These are phyloP conservation scores for Lasioglossum leucozonium DNA, from an alignment of 2,888 invertebrate genomes.

Conservation along the genomic window DNA sequence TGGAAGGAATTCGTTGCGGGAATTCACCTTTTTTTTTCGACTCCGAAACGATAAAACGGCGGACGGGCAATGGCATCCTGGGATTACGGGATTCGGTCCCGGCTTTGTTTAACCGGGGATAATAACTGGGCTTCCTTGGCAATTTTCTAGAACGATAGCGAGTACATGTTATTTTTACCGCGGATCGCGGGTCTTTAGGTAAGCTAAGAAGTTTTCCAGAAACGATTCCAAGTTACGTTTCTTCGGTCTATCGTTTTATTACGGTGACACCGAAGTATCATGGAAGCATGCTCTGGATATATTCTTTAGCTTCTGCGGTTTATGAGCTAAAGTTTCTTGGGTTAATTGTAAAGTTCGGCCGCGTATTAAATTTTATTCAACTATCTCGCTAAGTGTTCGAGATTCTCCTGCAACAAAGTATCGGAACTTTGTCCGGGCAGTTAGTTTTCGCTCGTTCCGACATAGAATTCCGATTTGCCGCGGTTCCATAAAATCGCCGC, in stretches of 20 bases:
- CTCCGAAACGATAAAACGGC: neutral
- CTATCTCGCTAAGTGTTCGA: neutral
- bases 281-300: neutral
- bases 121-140: neutral
- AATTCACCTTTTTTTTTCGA: neutral
- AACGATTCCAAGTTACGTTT: neutral
- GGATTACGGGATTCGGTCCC: conserved; percentile 2
- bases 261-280: neutral
- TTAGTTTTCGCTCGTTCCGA: neutral
- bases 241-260: neutral
- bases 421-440: neutral
- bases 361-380: neutral
- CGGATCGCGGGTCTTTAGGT: neutral
- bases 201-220: neutral
- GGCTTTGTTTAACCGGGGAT: conserved; percentile 4
- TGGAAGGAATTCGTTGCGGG: conserved; percentile 7
- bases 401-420: neutral
- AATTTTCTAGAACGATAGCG: neutral
- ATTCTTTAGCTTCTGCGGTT: neutral
- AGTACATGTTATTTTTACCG: neutral
- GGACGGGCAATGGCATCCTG: neutral
- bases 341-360: neutral
- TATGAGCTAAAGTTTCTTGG: neutral
- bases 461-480: neutral
- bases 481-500: neutral